Base-by-base conservation (phyloP, 2,888 invertebrate species). In the Tinea pellionella region DNA sequence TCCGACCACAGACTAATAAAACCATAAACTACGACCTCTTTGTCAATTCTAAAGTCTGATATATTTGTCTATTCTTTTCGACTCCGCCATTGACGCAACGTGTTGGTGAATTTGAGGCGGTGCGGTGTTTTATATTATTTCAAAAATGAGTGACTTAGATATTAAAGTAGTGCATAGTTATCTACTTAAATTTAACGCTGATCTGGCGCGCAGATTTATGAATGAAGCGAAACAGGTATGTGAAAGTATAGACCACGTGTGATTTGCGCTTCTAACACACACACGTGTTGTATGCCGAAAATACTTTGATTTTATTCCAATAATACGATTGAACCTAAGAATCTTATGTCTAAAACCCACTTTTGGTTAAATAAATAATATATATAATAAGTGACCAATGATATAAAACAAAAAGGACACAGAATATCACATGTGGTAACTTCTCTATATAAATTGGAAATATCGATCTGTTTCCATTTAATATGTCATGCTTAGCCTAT, bases 201-300 rank as follows among this genome's bases (percentile, higher is more conserved):
- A 89, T 6, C 69, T 94, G 30, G 94, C 94, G 0, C 88, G 90
- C 68, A 87, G 91, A 59, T 93, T 92, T 71, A 89, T 92, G 69
- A 89, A 90, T 68, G 93, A 92, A 80, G 89, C 91, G 0, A 93
- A 94, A 74, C 91, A 92, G 82, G 94, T 94, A 89, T 92, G 93
- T 89, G 59, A 63, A 56, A 61, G 53, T 60, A 41, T 61, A 56
- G 64, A 79, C 80, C 84, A 84, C 84, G 82, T 85, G 80, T 76
- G 72, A 66, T 24, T 64, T 37, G 37, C 37, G 24, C 6, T 24
- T 37, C 2, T 47, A 47, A 15, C 47, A 24, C 53, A 61, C 70
- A 74, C 83, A 80, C 77, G 84, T 84, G 80, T 69, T 73, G 61
- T 43, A 15, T 18, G 42, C 29, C 41, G 43, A 41, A 16, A 58